A percentile compares a stretch with the other conserved stretches of the same genome.
These are phyloP conservation scores for Coilia nasus DNA, from an alignment of 2,797 vertebrate genomes.

Conservation along the genomic window DNA sequence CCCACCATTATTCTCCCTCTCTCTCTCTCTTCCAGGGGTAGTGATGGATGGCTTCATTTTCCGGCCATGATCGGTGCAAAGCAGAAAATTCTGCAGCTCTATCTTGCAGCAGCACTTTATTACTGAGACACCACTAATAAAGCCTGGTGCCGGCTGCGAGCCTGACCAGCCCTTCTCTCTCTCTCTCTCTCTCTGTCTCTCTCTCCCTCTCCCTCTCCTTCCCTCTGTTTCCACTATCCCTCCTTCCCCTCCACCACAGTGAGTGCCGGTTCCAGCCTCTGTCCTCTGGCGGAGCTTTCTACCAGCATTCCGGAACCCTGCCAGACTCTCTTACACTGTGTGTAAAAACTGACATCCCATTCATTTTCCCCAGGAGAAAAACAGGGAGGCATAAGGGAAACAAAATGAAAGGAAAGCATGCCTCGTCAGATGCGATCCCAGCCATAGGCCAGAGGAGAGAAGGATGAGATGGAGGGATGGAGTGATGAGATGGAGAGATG, in stretches of 20 bases:
- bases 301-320: neutral
- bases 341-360: constrained; percentile 8
- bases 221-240: neutral
- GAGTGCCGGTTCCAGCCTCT: neutral
- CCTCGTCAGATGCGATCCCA: neutral
- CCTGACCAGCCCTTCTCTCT: constrained; percentile 40
- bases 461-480: neutral
- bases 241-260: neutral
- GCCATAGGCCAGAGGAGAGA: neutral
- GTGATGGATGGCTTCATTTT: constrained; percentile 59
- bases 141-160: constrained; percentile 64
- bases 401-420: neutral
- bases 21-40: constrained; percentile 59
- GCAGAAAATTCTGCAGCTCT: constrained; percentile 63
- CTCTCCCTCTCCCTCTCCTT: constrained; percentile 43
- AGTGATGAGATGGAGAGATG: neutral
- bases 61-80: constrained; percentile 64
- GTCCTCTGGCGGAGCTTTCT: neutral
- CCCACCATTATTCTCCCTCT: neutral
- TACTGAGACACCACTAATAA: constrained; percentile 69
- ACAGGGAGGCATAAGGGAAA: neutral
- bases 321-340: neutral
- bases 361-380: neutral
- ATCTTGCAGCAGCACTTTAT: constrained; percentile 63
- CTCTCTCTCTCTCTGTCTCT: constrained; percentile 31